Percentiles rank a stretch among this genome's conserved stretches.
Evolutionary conservation across 2,113 vertebrate genomes (phyloP).

Genomic region (Sula dactylatra): DNA sequence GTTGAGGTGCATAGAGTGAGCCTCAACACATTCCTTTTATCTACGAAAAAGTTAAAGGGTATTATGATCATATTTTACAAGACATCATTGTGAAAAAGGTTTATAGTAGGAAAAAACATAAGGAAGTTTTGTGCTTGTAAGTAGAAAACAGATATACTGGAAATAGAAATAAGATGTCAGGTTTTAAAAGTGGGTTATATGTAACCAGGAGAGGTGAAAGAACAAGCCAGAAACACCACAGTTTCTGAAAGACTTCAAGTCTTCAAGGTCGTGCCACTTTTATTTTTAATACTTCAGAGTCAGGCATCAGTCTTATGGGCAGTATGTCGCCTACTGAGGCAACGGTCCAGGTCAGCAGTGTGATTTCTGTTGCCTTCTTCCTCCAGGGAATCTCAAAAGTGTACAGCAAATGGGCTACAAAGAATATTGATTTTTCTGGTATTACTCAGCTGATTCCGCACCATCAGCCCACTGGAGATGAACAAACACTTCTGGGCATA

Average conservation of each 20-base stretch:
- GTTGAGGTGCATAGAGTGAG: fast-evolving
- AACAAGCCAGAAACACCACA: neutral
- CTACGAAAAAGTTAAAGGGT: neutral
- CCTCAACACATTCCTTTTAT: neutral
- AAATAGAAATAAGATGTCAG: neutral
- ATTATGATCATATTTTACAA: neutral
- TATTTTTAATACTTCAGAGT: neutral
- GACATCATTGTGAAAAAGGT: neutral
- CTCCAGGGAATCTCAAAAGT: neutral
- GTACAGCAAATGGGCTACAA: neutral
- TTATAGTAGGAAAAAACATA: neutral
- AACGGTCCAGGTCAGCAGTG: neutral
- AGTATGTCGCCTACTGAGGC: fast-evolving
- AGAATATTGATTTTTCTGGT: neutral
- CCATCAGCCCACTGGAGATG: neutral
- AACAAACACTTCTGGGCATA: neutral
- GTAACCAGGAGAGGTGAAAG: neutral
- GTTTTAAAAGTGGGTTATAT: neutral
- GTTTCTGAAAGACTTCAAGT: neutral
- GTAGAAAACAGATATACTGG: neutral
- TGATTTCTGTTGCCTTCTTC: neutral
- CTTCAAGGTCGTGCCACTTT: neutral
- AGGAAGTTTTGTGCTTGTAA: neutral
- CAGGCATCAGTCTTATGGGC: neutral
- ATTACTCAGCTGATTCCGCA: neutral